Percentiles rank a stretch among this genome's conserved stretches.
Evolutionary conservation across 2,888 invertebrate species (phyloP).

Genomic region (Troilus luridus): DNA sequence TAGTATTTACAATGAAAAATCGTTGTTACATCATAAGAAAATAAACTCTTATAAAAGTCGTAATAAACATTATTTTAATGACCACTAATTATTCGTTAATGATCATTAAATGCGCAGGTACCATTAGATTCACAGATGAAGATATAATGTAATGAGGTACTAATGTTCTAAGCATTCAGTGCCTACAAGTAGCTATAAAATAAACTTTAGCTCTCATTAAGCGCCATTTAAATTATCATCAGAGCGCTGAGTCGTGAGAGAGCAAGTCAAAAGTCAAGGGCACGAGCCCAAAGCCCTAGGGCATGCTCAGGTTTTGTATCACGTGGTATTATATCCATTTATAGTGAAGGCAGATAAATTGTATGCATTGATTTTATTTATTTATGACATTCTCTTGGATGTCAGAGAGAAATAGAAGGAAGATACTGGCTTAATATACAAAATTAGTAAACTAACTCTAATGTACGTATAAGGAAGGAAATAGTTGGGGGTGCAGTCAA

Average conservation of each 20-base stretch:
- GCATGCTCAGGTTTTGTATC: not conserved
- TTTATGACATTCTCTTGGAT: too few relatives aligned
- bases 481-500: too few relatives aligned
- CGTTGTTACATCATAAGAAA: not conserved
- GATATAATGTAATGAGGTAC: not conserved
- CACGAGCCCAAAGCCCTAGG: not conserved
- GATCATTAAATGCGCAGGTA: not conserved
- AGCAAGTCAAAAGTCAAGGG: constrained; percentile 7
- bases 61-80: not conserved
- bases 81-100: not conserved
- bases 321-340: too few relatives aligned
- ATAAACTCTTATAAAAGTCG: not conserved
- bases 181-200: not conserved
- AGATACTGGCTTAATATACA: too few relatives aligned
- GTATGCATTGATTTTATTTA: too few relatives aligned
- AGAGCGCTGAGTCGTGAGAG: constrained; percentile 6
- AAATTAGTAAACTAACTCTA: too few relatives aligned
- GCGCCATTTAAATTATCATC: constrained; percentile 27
- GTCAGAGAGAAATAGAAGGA: too few relatives aligned
- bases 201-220: constrained; percentile 13
- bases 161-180: not conserved
- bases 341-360: too few relatives aligned
- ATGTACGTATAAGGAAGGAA: too few relatives aligned
- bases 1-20: not conserved
- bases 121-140: not conserved